Evolutionary conservation across 2,888 invertebrate genomes (phyloP), one percentile per base, ranked within the genome.

Genomic region (Strigamia transsilvanica): DNA sequence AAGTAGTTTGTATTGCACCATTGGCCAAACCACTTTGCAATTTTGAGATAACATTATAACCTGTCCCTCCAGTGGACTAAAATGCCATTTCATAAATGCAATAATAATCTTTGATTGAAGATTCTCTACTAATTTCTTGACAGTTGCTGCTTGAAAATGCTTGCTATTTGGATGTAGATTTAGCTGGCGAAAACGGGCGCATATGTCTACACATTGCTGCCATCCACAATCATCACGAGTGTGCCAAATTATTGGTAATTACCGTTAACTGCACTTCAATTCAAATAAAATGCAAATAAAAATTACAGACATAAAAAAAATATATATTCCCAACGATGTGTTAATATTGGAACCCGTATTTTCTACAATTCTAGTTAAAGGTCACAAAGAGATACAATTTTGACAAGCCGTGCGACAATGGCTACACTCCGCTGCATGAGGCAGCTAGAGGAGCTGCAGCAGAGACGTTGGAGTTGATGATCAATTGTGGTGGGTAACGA

Each of bases 381-480:
- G 27, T 73, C 0, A 12, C 78, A 13, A 38, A 27, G 21, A 27
- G 7, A n/a, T 61, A 32, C 66, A 32, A 21, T 77, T 83, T 27
- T 83, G 79, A 83, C 9, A 91, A 90, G 84, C 92, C 94, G 2
- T 95, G 95, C 88, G 93, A 94, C 89, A 94, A 95, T 89, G 96
- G 96, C 15, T 95, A 94, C 88, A 95, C 94, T 87, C 95, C 96
- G 0, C 94, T 96, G 84, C 96, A 96, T 88, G 93, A 95, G 86
- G 96, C 96, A 0, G 95, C 96, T 5, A 94, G 94, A 87, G 94
- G 94, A 89, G 95, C 95, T 13, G 93, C 95, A 5, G 94, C 94
- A 0, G 91, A 93, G 86, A 94, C 94, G 13, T 92, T 96, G 91
- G 94, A 95, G 87, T 93, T 94, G 79, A 91, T 94, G 84, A 90